Evolutionary conservation across 2,888 invertebrate species (phyloP).

Genomic region (Theretra japonica): DNA sequence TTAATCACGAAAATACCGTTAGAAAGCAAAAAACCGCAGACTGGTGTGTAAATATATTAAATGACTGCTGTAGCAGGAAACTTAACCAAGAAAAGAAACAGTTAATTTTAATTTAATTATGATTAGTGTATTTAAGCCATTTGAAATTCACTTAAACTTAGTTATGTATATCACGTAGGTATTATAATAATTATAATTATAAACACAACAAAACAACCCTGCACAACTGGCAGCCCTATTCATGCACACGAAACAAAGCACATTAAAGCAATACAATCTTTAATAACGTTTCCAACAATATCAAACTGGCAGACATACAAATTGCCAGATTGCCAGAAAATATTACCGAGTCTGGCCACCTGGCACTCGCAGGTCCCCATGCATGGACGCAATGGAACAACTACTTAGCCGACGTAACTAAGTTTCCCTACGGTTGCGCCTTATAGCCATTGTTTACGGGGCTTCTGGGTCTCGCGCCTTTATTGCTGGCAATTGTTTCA

Average conservation of each 20-base stretch:
- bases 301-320: neutral
- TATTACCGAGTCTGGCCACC: slow-evolving; percentile 15
- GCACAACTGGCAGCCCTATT: neutral
- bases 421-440: neutral
- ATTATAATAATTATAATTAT: too few species aligned
- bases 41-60: too few species aligned
- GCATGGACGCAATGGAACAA: neutral
- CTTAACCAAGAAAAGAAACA: too few species aligned
- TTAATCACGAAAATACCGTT: too few species aligned
- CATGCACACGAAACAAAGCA: neutral
- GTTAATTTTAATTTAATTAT: too few species aligned
- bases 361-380: slow-evolving; percentile 4
- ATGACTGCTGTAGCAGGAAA: too few species aligned
- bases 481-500: neutral
- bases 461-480: neutral
- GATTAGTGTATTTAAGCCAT: too few species aligned
- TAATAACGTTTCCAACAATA: neutral
- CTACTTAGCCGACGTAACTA: neutral
- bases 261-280: neutral
- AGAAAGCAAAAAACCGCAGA: too few species aligned
- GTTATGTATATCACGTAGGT: too few species aligned
- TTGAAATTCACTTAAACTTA: too few species aligned
- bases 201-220: neutral
- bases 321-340: neutral
- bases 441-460: slow-evolving; percentile 4